These are phyloP conservation scores for Cremastinae sp. DNA, from an alignment of 2,888 invertebrate species.

Conservation along the genomic window DNA sequence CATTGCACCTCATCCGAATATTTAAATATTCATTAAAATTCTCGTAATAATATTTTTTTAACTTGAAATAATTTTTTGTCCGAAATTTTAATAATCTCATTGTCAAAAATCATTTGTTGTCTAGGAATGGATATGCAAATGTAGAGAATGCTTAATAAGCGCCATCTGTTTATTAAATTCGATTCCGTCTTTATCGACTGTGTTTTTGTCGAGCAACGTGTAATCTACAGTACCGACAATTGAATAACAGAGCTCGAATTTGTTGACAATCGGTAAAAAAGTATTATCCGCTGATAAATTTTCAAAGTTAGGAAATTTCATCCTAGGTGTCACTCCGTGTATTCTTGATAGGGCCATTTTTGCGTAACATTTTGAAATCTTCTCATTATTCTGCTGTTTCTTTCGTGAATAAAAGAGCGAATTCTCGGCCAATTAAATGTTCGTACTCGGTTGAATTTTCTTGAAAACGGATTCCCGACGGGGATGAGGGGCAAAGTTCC, in stretches of 20 bases:
- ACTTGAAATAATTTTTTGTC: too few species aligned
- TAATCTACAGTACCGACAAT: not conserved
- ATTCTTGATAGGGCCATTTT: not conserved
- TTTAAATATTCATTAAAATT: too few species aligned
- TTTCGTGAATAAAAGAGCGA: not conserved
- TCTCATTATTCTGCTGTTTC: too few species aligned
- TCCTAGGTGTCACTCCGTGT: not conserved
- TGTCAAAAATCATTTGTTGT: too few species aligned
- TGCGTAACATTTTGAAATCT: not conserved
- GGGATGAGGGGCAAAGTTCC: not conserved
- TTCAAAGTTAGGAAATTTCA: not conserved
- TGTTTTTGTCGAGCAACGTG: not conserved
- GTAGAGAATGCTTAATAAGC: conserved; percentile 2
- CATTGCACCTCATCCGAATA: not conserved
- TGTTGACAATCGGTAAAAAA: too few species aligned
- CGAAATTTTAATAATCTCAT: too few species aligned
- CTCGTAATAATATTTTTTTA: too few species aligned
- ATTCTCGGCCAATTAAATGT: not conserved
- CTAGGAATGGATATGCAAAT: too few species aligned
- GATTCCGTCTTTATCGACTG: too few species aligned
- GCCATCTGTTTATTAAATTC: conserved; percentile 32
- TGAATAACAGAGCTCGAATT: too few species aligned
- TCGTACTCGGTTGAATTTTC: not conserved
- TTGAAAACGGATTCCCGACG: not conserved
- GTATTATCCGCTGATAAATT: not conserved